Evolutionary conservation across 2,797 vertebrate genomes (phyloP).

Genomic region (Periophthalmus magnuspinnatus): DNA sequence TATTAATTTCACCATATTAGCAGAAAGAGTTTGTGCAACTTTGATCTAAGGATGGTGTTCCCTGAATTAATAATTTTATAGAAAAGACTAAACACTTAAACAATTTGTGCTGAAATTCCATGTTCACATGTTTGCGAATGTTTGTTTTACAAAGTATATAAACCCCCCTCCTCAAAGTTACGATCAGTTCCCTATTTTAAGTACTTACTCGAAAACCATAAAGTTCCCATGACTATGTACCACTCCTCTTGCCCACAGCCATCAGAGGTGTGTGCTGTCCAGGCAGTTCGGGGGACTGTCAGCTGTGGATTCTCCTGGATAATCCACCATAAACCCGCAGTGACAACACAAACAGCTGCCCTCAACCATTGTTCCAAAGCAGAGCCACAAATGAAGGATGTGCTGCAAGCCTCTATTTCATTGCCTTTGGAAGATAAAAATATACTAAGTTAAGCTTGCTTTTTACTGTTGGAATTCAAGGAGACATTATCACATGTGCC

Average conservation of each 20-base stretch:
- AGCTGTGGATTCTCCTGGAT: conserved; percentile 57
- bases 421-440: conserved; percentile 21
- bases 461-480: background rate
- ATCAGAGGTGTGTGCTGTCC: conserved; percentile 30
- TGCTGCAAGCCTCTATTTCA: conserved; percentile 2
- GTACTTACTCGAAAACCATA: conserved; percentile 6
- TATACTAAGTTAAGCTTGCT: background rate
- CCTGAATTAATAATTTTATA: background rate
- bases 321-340: conserved; percentile 64
- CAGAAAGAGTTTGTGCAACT: background rate
- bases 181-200: background rate
- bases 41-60: background rate
- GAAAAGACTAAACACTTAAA: background rate
- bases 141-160: background rate
- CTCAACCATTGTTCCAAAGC: conserved; percentile 39
- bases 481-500: background rate
- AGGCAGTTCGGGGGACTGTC: conserved; percentile 30
- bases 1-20: background rate
- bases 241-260: conserved; percentile 15
- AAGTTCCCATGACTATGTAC: background rate
- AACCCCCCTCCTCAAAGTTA: background rate
- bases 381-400: conserved; percentile 21
- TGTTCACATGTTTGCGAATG: background rate
- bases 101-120: background rate
- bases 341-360: conserved; percentile 62